Evolutionary conservation across 1,140 invertebrate genomes (phyloP), one percentile per base, ranked within the genome.

Genomic region (Tetramorium alpestre): DNA sequence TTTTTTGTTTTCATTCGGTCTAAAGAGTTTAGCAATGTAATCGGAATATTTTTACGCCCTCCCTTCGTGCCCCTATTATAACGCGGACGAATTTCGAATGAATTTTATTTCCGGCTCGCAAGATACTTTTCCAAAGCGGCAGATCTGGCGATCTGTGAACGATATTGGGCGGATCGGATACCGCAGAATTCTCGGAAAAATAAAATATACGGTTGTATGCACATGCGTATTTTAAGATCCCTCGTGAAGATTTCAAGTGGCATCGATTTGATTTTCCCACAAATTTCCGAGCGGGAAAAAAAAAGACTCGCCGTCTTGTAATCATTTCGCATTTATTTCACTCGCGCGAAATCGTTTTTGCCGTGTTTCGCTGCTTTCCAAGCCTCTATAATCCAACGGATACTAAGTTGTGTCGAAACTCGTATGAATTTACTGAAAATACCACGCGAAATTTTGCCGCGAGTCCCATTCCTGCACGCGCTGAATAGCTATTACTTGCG

Each of bases 401-500:
- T 49, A 75, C 58, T n/a, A 33, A 44, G 73, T 47, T 64, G n/a
- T 22, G 47, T 65, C 73, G 72, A 76, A 73, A 75, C 38, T 28
- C 18, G 25, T 28, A 13, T 62, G 73, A 85, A 85, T 78, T 89
- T 73, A 47, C 64, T 44, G 81, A 78, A 47, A 73, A 78, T 49
- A 51, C 58, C 41, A 28, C 56, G 51, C 75, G 41, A 58, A 56
- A 72, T 44, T n/a, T 49, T 6, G 56, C 65, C 70, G 64, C 72
- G 41, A 67, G 58, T 84, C 28, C 49, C 86, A 47, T 56, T 67
- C 58, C 49, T 77, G 38, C 28, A 44, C 44, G 58, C 64, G 56
- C 65, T 33, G 75, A 60, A 64, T 56, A 51, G 47, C 75, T 73
- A 82, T 89, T 90, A 77, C 76, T 85, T 84, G 58, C 88, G 89